Percentiles rank a stretch among this genome's conserved stretches.
Evolutionary conservation across 2,113 vertebrate species (phyloP).

Genomic region (Cynopterus brachyotis): DNA sequence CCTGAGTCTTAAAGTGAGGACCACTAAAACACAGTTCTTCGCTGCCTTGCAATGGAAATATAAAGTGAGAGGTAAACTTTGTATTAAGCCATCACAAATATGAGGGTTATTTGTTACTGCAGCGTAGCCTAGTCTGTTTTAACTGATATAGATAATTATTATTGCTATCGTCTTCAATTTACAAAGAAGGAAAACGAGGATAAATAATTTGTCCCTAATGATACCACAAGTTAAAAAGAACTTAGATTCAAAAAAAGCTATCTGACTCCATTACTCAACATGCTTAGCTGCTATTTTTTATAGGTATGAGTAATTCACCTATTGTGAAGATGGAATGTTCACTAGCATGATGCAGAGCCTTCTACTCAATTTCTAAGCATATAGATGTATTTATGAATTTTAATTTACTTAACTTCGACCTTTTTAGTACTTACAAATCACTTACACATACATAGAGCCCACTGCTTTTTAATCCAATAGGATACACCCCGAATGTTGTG

Average conservation of each 20-base stretch:
- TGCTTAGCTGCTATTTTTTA: not conserved
- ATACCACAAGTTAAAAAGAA: not conserved
- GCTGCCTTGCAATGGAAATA: not conserved
- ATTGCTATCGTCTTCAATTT: not conserved
- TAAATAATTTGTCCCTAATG: not conserved
- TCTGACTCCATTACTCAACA: not conserved
- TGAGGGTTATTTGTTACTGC: not conserved
- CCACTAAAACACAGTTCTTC: not conserved
- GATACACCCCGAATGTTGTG: not conserved
- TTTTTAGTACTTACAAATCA: not conserved
- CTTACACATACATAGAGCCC: not conserved
- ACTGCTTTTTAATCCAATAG: not conserved
- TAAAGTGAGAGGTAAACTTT: not conserved
- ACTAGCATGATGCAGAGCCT: not conserved
- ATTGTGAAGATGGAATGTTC: not conserved
- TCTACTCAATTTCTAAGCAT: conserved; percentile 25
- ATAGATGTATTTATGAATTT: not conserved
- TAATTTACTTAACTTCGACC: not conserved
- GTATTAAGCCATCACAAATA: not conserved
- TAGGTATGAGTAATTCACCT: not conserved
- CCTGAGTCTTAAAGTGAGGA: not conserved
- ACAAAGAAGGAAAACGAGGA: not conserved
- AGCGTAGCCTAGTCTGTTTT: not conserved
- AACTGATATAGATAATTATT: not conserved
- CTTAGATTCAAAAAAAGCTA: not conserved